These are phyloP conservation scores for Diabrotica balteata DNA, from an alignment of 2,888 invertebrate genomes.

Conservation along the genomic window DNA sequence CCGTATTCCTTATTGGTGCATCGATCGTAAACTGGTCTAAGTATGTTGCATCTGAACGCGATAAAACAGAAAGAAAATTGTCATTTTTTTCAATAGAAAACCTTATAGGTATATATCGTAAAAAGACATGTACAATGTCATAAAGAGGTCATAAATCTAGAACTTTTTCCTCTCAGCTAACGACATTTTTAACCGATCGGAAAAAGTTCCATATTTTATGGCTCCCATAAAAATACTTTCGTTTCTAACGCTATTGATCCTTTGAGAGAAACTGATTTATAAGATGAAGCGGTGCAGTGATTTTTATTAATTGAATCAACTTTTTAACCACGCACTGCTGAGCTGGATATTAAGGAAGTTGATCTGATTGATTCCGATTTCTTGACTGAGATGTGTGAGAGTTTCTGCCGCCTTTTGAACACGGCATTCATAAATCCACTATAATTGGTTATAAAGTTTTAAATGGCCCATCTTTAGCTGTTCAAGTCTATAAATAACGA, in stretches of 20 bases:
- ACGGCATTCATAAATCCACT: conserved; percentile 4
- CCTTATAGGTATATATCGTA: conserved; percentile 17
- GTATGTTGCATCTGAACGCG: conserved; percentile 9
- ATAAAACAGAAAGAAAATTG: conserved; percentile 19
- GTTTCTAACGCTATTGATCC: conserved; percentile 26
- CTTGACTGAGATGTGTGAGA: conserved; percentile 34
- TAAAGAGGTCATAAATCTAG: conserved; percentile 25
- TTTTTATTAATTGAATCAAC: conserved; percentile 39
- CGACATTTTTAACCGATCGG: conserved; percentile 21
- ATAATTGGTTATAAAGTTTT: conserved; percentile 13
- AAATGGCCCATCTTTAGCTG: conserved; percentile 4
- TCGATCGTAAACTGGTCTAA: conserved; percentile 9
- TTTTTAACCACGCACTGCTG: conserved; percentile 33
- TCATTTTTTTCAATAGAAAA: conserved; percentile 9
- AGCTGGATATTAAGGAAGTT: conserved; percentile 26
- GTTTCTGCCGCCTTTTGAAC: conserved; percentile 13
- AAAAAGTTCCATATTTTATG: conserved; percentile 35
- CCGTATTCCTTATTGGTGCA: conserved; percentile 13
- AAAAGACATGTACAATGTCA: conserved; percentile 28
- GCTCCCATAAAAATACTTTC: conserved; percentile 35
- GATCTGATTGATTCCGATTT: conserved; percentile 32
- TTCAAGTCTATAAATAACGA: too few relatives aligned
- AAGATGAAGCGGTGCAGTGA: conserved; percentile 32
- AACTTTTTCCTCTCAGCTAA: conserved; percentile 16
- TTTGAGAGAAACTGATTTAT: conserved; percentile 39